Evolutionary conservation across 2,888 invertebrate genomes (phyloP).

Genomic region (Argyra leucocephala): DNA sequence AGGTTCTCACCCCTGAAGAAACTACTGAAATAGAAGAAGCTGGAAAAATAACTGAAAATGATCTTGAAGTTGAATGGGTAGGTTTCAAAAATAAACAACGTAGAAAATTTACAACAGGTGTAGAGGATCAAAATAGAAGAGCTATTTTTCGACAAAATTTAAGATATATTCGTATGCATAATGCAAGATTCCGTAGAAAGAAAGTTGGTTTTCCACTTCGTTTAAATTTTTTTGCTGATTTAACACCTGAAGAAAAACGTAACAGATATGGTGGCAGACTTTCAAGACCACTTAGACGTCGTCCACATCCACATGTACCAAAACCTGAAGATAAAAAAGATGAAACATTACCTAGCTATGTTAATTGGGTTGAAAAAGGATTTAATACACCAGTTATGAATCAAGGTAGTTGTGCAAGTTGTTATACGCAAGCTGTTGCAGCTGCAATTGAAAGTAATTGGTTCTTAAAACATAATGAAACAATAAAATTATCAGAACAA

Average conservation of each 20-base stretch:
- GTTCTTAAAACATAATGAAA: not conserved
- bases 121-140: not conserved
- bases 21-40: too few species aligned
- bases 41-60: too few species aligned
- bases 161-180: not conserved
- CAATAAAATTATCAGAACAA: conserved; percentile 7
- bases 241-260: not conserved
- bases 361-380: conserved; percentile 12
- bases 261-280: not conserved
- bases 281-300: too few species aligned
- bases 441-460: conserved; percentile 7
- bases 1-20: too few species aligned
- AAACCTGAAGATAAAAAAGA: too few species aligned
- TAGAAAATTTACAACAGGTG: not conserved
- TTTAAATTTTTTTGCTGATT: not conserved
- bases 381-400: not conserved
- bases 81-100: not conserved
- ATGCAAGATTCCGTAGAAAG: not conserved
- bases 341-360: conserved; percentile 8
- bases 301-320: too few species aligned
- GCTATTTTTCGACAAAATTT: not conserved
- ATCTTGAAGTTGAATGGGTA: not conserved
- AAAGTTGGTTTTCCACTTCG: not conserved
- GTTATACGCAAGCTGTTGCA: not conserved
- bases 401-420: conserved; percentile 27